Conservation (phyloP, 2,113 vertebrate species). For the Tragelaphus scriptus region DNA sequence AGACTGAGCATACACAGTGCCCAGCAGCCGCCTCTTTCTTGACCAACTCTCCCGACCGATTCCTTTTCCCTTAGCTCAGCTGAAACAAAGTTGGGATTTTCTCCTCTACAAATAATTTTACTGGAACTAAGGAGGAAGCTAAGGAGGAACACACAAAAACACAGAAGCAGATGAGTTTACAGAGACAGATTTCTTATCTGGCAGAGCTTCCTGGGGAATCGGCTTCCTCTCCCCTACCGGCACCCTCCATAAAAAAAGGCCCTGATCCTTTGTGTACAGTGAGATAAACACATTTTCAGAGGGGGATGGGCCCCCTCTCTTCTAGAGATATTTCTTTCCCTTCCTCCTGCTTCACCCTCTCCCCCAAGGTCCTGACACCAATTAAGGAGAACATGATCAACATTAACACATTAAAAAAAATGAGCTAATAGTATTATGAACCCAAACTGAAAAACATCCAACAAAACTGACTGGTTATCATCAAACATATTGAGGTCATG, state of each 20-base stretch:
- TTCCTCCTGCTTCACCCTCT: slow-evolving; percentile 1
- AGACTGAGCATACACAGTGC: neutral
- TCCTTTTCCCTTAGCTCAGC: neutral
- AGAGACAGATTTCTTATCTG: slow-evolving; percentile 61
- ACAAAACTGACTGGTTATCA: neutral
- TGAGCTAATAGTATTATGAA: neutral
- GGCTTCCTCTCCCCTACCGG: neutral
- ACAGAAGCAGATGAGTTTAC: slow-evolving; percentile 33
- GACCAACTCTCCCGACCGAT: neutral
- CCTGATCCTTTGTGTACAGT: slow-evolving; percentile 4
- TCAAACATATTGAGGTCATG: neutral
- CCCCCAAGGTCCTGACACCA: neutral
- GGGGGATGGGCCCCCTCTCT: neutral
- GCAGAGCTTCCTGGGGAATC: slow-evolving; percentile 40
- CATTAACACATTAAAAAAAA: neutral
- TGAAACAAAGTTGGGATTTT: neutral
- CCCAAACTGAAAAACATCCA: neutral
- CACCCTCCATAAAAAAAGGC: neutral
- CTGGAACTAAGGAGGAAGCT: slow-evolving; percentile 21
- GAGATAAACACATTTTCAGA: slow-evolving; percentile 56
- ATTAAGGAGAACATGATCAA: neutral
- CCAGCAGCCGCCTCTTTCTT: neutral
- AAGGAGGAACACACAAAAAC: slow-evolving; percentile 6
- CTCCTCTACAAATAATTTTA: neutral
- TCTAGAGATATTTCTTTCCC: neutral